Percentiles rank a stretch among this genome's conserved stretches.
Evolutionary conservation across 53 echinoderm and acorn worm genomes (phyloP).

Genomic region (Pentamera pediparva): DNA sequence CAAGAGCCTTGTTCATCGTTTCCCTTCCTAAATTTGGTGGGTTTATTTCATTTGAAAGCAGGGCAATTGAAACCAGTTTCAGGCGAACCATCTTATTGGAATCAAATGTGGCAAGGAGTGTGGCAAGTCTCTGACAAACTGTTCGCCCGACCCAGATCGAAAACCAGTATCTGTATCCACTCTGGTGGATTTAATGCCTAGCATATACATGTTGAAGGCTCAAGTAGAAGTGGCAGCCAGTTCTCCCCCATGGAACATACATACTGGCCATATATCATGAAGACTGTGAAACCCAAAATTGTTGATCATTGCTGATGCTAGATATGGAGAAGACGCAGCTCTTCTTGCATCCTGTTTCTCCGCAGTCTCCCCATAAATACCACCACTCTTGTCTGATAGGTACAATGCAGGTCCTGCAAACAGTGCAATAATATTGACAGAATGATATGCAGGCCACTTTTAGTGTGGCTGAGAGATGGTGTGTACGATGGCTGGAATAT

Average conservation of each 20-base stretch:
- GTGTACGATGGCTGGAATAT: neutral
- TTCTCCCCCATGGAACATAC: neutral
- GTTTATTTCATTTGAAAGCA: neutral
- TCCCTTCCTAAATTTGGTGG: neutral
- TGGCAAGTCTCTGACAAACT: neutral
- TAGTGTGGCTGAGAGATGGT: neutral
- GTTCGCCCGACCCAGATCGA: neutral
- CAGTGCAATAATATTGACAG: neutral
- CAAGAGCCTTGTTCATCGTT: neutral
- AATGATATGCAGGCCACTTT: neutral
- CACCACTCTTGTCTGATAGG: too few relatives aligned
- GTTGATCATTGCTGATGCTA: neutral
- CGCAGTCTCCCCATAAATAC: slow-evolving; percentile 13
- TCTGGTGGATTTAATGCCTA: neutral
- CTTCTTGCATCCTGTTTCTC: neutral
- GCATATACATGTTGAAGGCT: neutral
- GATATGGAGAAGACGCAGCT: slow-evolving; percentile 11
- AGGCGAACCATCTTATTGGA: neutral
- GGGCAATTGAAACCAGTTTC: neutral
- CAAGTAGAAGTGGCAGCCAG: neutral
- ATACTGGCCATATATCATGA: neutral
- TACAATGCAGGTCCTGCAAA: slow-evolving; percentile 6
- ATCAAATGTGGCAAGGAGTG: too few relatives aligned
- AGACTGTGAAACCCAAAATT: neutral
- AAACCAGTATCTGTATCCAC: neutral